phyloP scores from a whole-genome alignment of 2,113 vertebrate genomes.

The Ramphastos sulfuratus region DNA sequence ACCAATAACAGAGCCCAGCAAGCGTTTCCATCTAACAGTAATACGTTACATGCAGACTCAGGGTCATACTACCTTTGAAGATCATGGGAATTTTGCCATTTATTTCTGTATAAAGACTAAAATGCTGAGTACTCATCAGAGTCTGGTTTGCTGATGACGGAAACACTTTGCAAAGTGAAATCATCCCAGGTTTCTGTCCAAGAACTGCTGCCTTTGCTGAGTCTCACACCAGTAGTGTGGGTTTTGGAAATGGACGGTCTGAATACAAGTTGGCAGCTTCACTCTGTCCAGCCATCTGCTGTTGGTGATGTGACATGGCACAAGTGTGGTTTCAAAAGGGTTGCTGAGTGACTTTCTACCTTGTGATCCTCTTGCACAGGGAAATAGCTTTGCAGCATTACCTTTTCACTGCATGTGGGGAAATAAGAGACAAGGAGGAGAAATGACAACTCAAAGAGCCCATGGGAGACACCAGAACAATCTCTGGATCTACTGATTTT shows the following conservation, averaged over 20 bases:
- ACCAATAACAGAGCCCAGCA: background rate
- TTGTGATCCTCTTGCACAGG: background rate
- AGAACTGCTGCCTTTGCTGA: background rate
- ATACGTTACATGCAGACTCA: background rate
- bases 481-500: background rate
- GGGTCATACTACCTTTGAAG: background rate
- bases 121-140: background rate
- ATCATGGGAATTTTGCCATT: background rate
- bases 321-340: rapidly evolving
- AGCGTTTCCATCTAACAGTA: background rate
- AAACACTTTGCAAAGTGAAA: background rate
- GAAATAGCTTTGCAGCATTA: background rate
- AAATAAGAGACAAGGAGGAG: background rate
- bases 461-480: background rate
- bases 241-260: background rate
- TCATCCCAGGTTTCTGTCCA: background rate
- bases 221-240: background rate
- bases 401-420: background rate
- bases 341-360: background rate
- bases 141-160: background rate
- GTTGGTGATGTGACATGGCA: background rate
- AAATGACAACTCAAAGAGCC: background rate
- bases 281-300: background rate
- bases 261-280: background rate
- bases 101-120: constrained; percentile 1